These are phyloP conservation scores for Caenorhabditis briggsae DNA, from an alignment of 1,140 invertebrate species.

Conservation along the genomic window DNA sequence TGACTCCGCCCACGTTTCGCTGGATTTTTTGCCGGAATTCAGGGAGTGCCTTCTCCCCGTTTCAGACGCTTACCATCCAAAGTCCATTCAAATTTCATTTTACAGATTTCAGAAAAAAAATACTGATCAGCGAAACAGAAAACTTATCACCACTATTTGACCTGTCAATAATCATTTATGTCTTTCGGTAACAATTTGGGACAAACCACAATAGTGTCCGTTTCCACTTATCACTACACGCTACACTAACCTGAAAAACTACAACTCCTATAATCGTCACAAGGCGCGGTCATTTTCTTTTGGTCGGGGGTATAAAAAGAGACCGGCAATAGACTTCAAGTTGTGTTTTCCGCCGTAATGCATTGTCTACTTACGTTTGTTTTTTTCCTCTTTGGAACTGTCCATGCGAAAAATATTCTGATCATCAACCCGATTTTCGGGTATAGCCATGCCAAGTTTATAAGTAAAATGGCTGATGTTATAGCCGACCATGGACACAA, in stretches of 20 bases:
- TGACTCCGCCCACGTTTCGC: no score
- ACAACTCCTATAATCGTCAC: not conserved
- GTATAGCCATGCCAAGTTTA: slow-evolving; percentile 29
- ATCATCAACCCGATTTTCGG: slow-evolving; percentile 18
- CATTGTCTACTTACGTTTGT: not conserved
- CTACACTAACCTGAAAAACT: not conserved
- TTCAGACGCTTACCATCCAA: no score
- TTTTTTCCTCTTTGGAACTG: not conserved
- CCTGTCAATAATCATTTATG: not conserved
- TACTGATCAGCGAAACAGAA: no score
- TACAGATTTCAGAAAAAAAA: no score
- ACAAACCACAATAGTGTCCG: not conserved
- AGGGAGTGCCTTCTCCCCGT: no score
- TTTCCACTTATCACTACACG: not conserved
- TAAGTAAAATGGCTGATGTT: slow-evolving; percentile 16
- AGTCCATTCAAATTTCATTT: no score
- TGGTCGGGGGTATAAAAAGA: not conserved
- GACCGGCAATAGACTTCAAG: not conserved
- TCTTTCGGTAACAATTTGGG: not conserved
- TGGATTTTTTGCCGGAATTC: no score
- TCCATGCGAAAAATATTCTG: not conserved
- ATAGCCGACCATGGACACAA: slow-evolving; percentile 2
- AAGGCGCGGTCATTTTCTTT: not conserved
- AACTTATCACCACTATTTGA: not conserved
- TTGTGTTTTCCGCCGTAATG: not conserved